Base-by-base conservation (phyloP, 1,140 invertebrate genomes). In the Bombus vancouverensis region DNA sequence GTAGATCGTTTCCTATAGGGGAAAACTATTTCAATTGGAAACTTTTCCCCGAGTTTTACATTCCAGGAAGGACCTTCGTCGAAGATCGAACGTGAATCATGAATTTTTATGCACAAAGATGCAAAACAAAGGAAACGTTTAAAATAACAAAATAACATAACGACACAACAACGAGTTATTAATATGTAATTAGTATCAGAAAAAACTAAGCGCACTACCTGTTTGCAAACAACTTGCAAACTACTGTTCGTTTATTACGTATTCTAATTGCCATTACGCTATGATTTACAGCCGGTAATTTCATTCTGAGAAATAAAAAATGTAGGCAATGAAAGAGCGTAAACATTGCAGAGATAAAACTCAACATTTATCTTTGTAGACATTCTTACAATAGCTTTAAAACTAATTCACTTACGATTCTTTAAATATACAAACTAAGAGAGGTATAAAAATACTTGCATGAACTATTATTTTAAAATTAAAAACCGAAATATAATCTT, bases 121-220 rank as follows among this genome's bases (percentile, higher is more conserved):
- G 34, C 47, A 22, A 39, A 62, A n/a, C 8, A 1, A 12, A 13
- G 37, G 37, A 62, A 77, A 18, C 57, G 3, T 62, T 77, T 42
- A 3, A 32, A 10, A 18, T 2, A 9, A n/a, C 4, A 1, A 32
- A 22, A 8, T 32, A 37, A 42, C 59, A 65, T 25, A 77, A 65
- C 65, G 15, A 62, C 77, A 25, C 32, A 68, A 10, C n/a, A 15
- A 34, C 39, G 22, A 13, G 18, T 34, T 18, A 74, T 71, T 72
- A 65, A 74, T 74, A 22, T 28, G 81, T 13, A 82, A 81, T 81
- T 73, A 73, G 68, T 25, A 47, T 37, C 3, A 1, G 18, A 32
- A 34, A 75, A 53, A 42, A n/a, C 13, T 28, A 13, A 25, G 25
- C 42, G 12, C 5, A 1, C 6, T n/a, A 42, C 10, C n/a, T 53